Conservation (phyloP, 2,113 vertebrate species). For the Oostethus manadensis region DNA sequence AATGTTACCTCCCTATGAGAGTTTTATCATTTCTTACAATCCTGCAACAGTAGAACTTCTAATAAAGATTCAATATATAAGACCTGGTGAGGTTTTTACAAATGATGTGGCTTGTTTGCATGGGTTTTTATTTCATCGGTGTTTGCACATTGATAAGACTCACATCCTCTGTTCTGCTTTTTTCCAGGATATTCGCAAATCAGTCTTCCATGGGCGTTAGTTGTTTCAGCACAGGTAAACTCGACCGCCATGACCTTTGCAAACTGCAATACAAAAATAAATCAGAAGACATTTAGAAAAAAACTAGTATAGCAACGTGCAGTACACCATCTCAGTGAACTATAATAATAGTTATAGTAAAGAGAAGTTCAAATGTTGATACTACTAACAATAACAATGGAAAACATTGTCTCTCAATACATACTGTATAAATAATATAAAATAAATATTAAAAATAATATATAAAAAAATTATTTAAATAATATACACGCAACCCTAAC, state of each 20-base stretch:
- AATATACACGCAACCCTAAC: too few relatives aligned
- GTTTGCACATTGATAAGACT: not conserved
- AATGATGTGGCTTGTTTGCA: constrained; percentile 27
- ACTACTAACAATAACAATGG: too few relatives aligned
- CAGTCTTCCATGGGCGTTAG: not conserved
- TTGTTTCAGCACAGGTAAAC: constrained; percentile 69
- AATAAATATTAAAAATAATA: too few relatives aligned
- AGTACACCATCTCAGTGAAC: too few relatives aligned
- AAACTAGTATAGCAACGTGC: not conserved
- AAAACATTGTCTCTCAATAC: too few relatives aligned
- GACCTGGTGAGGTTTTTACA: constrained; percentile 39
- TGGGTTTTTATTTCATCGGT: constrained; percentile 37
- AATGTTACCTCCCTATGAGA: constrained; percentile 34
- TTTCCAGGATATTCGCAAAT: constrained; percentile 4
- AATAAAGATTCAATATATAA: constrained; percentile 51
- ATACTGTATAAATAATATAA: too few relatives aligned
- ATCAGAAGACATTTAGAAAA: not conserved
- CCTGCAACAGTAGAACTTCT: constrained; percentile 46
- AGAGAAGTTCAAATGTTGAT: too few relatives aligned
- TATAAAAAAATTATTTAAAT: too few relatives aligned
- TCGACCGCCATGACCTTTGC: constrained; percentile 70
- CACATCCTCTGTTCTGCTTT: too few relatives aligned
- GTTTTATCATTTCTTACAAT: constrained; percentile 43
- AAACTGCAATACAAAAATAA: constrained; percentile 60
- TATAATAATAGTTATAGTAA: too few relatives aligned